phyloP scores from a whole-genome alignment of 2,113 vertebrate genomes.

The Tichodroma muraria region DNA sequence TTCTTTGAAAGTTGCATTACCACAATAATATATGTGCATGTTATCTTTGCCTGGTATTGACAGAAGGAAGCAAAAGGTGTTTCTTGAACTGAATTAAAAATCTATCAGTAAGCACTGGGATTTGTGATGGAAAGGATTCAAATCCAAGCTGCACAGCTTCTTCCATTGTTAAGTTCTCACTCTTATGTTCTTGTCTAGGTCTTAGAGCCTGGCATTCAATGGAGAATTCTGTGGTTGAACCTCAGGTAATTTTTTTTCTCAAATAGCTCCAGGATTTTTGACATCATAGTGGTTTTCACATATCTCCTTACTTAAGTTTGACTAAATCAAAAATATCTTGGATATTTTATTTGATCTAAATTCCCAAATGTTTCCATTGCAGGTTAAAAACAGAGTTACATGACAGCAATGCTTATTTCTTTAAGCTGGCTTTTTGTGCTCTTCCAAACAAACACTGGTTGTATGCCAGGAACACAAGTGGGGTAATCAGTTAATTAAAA shows the following conservation, averaged over 20 bases:
- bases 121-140: background rate
- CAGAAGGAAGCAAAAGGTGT: background rate
- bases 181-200: background rate
- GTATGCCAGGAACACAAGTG: no score
- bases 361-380: background rate
- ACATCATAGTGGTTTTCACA: background rate
- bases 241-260: background rate
- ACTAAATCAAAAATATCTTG: background rate
- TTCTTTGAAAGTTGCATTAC: background rate
- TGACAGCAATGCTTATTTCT: background rate
- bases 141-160: background rate
- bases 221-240: background rate
- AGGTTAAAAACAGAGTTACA: background rate
- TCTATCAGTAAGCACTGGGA: background rate
- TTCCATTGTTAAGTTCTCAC: background rate
- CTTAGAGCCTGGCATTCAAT: background rate
- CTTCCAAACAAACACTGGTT: no score
- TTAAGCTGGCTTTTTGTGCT: background rate
- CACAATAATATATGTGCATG: background rate
- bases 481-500: no score
- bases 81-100: background rate
- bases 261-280: background rate
- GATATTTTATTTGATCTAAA: background rate
- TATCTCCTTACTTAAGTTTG: background rate
- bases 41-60: background rate